Evolutionary conservation across 2,113 vertebrate genomes (phyloP).

Genomic region (Myxocyprinus asiaticus): DNA sequence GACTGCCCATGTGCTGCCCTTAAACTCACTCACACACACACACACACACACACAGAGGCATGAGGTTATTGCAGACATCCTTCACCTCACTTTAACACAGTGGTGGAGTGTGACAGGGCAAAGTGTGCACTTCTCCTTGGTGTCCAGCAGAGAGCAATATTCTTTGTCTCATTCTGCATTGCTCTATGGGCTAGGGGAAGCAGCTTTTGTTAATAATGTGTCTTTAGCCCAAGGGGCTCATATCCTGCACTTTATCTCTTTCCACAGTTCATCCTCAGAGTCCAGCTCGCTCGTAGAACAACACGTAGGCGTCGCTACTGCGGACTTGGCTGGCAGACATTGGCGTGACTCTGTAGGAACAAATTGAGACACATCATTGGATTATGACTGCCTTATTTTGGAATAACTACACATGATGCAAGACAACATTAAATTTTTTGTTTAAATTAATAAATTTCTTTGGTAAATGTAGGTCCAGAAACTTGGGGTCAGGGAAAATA

Average conservation of each 20-base stretch:
- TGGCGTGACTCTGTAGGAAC: conserved; percentile 83
- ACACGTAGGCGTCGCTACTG: conserved; percentile 93
- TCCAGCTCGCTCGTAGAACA: conserved; percentile 96
- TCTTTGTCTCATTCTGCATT: conserved; percentile 12
- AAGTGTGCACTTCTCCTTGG: conserved; percentile 30
- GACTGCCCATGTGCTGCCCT: conserved; percentile 57
- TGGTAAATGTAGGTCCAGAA: too few relatives aligned
- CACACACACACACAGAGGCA: conserved; percentile 43
- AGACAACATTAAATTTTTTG: too few relatives aligned
- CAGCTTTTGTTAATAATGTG: background rate
- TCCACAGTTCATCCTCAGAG: conserved; percentile 69
- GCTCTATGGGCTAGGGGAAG: conserved; percentile 13
- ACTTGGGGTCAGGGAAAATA: too few relatives aligned
- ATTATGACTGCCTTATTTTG: too few relatives aligned
- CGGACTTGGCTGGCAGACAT: conserved; percentile 95
- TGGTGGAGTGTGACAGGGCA: conserved; percentile 38
- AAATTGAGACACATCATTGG: background rate
- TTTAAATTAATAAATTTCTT: too few relatives aligned
- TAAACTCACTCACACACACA: conserved; percentile 24
- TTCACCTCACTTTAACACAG: conserved; percentile 36
- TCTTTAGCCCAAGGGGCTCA: conserved; percentile 45
- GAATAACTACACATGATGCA: too few relatives aligned
- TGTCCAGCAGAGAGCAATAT: conserved; percentile 48
- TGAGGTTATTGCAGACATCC: conserved; percentile 1
- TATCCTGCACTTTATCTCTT: conserved; percentile 36